Evolutionary conservation across 2,113 vertebrate species (phyloP), one percentile per base, ranked within the genome.

Genomic region (Urocolius indicus): DNA sequence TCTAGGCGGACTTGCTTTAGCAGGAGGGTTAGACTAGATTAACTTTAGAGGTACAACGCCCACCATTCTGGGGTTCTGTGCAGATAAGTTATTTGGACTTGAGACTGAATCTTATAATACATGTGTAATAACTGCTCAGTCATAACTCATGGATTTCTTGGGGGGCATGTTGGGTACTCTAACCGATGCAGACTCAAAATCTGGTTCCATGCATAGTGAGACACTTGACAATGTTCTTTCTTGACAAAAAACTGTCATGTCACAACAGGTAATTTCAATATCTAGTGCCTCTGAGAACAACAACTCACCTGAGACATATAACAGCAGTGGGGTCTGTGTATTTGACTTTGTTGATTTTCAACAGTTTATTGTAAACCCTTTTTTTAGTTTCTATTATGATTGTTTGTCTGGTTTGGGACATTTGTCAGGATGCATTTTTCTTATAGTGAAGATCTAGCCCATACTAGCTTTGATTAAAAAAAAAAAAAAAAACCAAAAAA

Each of bases 81-180:
- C 9, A 41, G 2, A 13, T 18, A n/a, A 79, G 41, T 38, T 61
- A 72, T 87, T 83, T 80, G 8, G 5, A 58, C 10, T 68, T n/a
- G 5, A 21, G n/a, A n/a, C 11, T 57, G 26, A 5, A 1, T 54
- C 16, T 82, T 34, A 18, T 7, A 41, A 41, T 62, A n/a, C n/a
- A 11, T 27, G 8, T 19, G 22, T 61, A 72, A 62, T 11, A 67
- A 41, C 8, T 63, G 21, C 13, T 24, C 13, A 43, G 0, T n/a
- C 45, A 11, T 7, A 11, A 30, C 18, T 65, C 41, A 41, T 43
- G 82, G 15, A 16, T 73, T 85, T 84, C 38, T 43, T 43, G 18
- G 4, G 13, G 7, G 1, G 1, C 1, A 2, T n/a, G 9, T 58
- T 74, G 29, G 9, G 9, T 45, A 12, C 24, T 1, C 7, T 19